Base-by-base conservation (phyloP, 1,140 invertebrate genomes). In the Drosophila hydei region DNA sequence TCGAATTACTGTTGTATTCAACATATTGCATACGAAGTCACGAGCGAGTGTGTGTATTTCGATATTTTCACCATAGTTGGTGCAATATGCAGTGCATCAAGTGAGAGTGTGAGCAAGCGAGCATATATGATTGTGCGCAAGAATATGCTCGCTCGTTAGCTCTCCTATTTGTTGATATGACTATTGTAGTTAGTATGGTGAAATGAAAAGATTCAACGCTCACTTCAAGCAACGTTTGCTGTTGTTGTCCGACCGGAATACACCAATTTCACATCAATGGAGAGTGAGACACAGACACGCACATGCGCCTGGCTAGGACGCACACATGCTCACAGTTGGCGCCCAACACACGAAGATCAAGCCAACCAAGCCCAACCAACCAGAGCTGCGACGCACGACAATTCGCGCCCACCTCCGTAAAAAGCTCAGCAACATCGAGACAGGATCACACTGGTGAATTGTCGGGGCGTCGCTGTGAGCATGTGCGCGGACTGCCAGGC, bases 391-490 rank as follows among this genome's bases (percentile, higher is more conserved):
- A 4, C 30, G 63, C 0, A 11, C 8, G 23, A 30, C 36, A 61
- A 38, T 65, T 64, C 38, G 69, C 23, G 19, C 38, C 56, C 51
- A 52, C 30, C 7, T 9, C 27, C 30, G 9, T 3, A 52, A 38
- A 27, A 5, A n/a, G 38, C 62, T 58, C 58, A 72, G 19, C 16
- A 65, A 55, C 68, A 75, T 60, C 69, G 70, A 61, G 36, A 40
- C 9, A 50, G 62, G 73, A 56, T 75, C 62, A 72, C 73, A 72
- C 55, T 51, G 55, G 52, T 45, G 45, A 63, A 62, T 52, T 56
- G 56, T 3, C 33, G 6, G 16, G 4, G 12, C 43, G 33, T 3
- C 9, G 54, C 16, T 56, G 33, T 9, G 51, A 4, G 51, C 7
- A 21, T 6, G 51, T 14, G 38, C 27, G 52, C 45, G 25, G 18